These are phyloP conservation scores for Noctua comes DNA, from an alignment of 2,888 invertebrate species.

Conservation along the genomic window DNA sequence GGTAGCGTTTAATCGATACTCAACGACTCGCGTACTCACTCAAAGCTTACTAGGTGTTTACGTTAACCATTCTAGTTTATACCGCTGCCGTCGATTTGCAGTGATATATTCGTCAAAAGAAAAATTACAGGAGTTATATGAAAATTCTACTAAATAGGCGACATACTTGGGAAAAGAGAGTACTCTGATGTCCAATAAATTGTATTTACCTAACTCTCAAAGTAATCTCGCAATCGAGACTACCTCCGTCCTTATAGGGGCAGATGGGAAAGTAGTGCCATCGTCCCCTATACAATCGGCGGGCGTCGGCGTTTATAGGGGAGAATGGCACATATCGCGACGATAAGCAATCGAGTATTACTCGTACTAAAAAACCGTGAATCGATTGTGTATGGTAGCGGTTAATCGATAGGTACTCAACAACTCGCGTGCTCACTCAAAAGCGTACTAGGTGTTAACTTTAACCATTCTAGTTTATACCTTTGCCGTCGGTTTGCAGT, in stretches of 20 bases:
- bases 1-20: slow-evolving; percentile 62
- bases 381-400: slow-evolving; percentile 49
- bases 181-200: too few species aligned
- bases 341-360: slow-evolving; percentile 41
- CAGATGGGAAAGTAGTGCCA: too few species aligned
- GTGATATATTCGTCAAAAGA: too few species aligned
- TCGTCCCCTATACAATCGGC: too few species aligned
- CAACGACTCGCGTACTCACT: slow-evolving; percentile 19
- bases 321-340: neutral
- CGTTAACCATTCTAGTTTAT: neutral
- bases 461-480: neutral
- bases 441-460: slow-evolving; percentile 36
- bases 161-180: too few species aligned
- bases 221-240: too few species aligned
- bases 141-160: too few species aligned
- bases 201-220: too few species aligned
- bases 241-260: too few species aligned
- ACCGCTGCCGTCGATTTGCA: neutral
- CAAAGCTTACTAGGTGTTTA: slow-evolving; percentile 32
- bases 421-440: slow-evolving; percentile 17
- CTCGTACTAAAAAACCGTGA: slow-evolving; percentile 10
- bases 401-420: slow-evolving; percentile 61
- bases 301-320: too few species aligned
- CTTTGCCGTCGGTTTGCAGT: neutral
- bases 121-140: too few species aligned